phyloP scores from a whole-genome alignment of 2,797 vertebrate genomes.

The Sebastes dallii region DNA sequence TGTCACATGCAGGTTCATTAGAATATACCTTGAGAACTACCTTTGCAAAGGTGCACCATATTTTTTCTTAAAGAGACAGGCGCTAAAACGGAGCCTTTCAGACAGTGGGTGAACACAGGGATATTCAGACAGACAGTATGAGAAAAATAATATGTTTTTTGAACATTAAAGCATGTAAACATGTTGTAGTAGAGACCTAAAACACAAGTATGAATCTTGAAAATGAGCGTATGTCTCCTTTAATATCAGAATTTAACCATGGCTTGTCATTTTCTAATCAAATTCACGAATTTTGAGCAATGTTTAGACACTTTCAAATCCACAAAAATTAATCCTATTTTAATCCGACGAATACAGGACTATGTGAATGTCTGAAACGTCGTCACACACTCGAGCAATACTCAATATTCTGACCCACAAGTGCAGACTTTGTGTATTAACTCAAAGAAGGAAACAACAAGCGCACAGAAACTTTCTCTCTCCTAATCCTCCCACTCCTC shows the following conservation, averaged over 20 bases:
- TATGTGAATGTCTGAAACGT: neutral
- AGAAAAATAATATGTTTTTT: no score
- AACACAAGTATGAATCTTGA: no score
- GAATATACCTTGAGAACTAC: no score
- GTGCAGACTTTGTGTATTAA: neutral
- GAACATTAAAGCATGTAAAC: no score
- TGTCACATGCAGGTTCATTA: no score
- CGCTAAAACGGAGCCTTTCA: no score
- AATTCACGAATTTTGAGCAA: neutral
- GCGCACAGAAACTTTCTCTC: constrained; percentile 32
- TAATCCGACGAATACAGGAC: neutral
- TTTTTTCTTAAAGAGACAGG: no score
- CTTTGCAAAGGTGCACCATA: no score
- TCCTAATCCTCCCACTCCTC: constrained; percentile 9
- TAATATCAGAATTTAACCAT: neutral
- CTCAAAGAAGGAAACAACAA: neutral
- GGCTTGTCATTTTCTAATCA: neutral
- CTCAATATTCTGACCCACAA: neutral
- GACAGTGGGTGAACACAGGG: no score
- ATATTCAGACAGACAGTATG: no score
- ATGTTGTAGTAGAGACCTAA: no score
- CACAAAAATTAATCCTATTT: neutral
- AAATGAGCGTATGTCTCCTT: neutral
- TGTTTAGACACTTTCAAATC: neutral
- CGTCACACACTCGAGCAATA: neutral